A percentile compares a stretch with the other conserved stretches of the same genome.
Conservation (phyloP, 2,888 invertebrate species). For the Trissoscelio sp. region DNA sequence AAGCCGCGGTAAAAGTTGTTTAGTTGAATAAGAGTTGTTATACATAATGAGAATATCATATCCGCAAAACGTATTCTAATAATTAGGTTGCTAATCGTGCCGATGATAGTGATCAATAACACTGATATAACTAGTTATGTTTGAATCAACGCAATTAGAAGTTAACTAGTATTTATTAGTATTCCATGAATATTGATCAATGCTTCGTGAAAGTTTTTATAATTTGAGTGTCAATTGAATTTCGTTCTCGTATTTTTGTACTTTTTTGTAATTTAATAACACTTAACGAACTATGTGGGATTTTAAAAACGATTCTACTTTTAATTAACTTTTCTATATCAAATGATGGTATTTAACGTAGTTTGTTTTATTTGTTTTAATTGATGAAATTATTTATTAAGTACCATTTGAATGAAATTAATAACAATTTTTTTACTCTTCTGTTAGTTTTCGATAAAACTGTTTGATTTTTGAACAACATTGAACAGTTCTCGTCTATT, state of each 20-base stretch:
- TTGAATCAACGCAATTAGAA: conserved; percentile 27
- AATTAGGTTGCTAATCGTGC: conserved; percentile 31
- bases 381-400: not conserved
- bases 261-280: conserved; percentile 19
- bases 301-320: conserved; percentile 1
- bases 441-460: not conserved
- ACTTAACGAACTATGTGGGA: not conserved
- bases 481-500: not conserved
- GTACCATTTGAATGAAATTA: not conserved
- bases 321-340: not conserved
- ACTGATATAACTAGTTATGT: conserved; percentile 39
- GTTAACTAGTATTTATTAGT: conserved; percentile 30
- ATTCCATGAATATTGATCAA: conserved; percentile 40
- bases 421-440: not conserved
- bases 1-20: not conserved
- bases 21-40: not conserved
- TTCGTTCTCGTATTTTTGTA: conserved; percentile 4
- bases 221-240: conserved; percentile 21
- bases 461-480: not conserved
- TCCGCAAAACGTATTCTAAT: conserved; percentile 35
- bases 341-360: not conserved
- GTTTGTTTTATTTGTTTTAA: not conserved
- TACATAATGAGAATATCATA: conserved; percentile 5
- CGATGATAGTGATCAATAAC: conserved; percentile 36
- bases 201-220: conserved; percentile 2